Percentiles rank a stretch among this genome's conserved stretches.
Conservation (phyloP, 2,113 vertebrate genomes). For the Syngnathoides biaculeatus region DNA sequence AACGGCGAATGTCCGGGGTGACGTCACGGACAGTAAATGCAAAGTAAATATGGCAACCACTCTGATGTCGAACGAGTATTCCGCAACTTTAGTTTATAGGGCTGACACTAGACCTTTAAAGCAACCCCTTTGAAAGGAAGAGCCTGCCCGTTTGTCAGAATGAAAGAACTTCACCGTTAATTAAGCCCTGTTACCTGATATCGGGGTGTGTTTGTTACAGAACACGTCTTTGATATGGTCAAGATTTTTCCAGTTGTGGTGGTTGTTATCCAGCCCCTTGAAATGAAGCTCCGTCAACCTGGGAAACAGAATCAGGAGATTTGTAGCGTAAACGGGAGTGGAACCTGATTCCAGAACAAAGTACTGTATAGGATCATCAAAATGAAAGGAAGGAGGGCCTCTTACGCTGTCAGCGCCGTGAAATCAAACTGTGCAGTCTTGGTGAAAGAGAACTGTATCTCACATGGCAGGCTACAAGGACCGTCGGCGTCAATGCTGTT, state of each 20-base stretch:
- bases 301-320: not conserved
- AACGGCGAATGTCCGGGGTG: too few relatives aligned
- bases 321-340: too few relatives aligned
- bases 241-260: conserved; percentile 35
- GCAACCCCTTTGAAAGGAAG: too few relatives aligned
- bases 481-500: conserved; percentile 20
- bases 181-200: conserved; percentile 40
- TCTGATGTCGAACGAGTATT: too few relatives aligned
- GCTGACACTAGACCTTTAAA: too few relatives aligned
- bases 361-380: too few relatives aligned
- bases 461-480: conserved; percentile 33
- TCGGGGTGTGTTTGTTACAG: conserved; percentile 25
- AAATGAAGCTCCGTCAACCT: conserved; percentile 53
- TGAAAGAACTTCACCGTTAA: not conserved
- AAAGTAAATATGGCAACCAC: too few relatives aligned
- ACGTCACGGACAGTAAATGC: too few relatives aligned
- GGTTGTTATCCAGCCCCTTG: conserved; percentile 21
- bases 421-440: conserved; percentile 36
- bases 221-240: conserved; percentile 41
- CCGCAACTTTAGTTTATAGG: too few relatives aligned
- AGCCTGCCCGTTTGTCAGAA: too few relatives aligned
- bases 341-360: too few relatives aligned
- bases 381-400: too few relatives aligned
- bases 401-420: conserved; percentile 35
- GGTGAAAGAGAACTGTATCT: conserved; percentile 58